Evolutionary conservation across 1,140 invertebrate species (phyloP), one percentile per base, ranked within the genome.

Genomic region (Nylanderia fulva): DNA sequence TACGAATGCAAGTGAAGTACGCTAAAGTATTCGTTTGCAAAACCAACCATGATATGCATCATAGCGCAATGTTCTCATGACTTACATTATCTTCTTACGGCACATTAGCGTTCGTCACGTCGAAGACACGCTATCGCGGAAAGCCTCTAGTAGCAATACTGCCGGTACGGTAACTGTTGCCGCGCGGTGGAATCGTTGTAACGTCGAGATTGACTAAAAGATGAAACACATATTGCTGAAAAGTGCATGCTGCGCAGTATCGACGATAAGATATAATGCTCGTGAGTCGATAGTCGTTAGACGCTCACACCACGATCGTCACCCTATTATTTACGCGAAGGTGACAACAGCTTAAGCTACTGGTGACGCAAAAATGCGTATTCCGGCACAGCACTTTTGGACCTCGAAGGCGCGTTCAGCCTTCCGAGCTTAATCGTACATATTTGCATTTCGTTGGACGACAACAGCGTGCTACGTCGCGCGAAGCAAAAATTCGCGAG

Each of bases 121-220:
- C 48, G 33, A 68, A 29, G 56, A 72, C 9, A 33, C 69, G 52
- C 15, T 79, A 39, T 68, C 11, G 42, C 29, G 52, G 11, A 42
- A 58, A 42, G 33, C 29, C 39, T 42, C 13, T 33, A 45, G 27
- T 24, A 68, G 56, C 13, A 18, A 29, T 27, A 69, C 27, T 56
- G 15, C 24, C 52, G 36, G 21, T 69, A 69, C 18, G 11, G 21
- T 45, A 54, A 79, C 21, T 69, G 63, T 48, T 52, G 4, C 24
- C 39, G 42, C 21, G 21, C 29, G 48, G 77, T 80, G 64, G 77
- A 71, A 80, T 71, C 76, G 76, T 71, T 71, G 77, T 80, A 80
- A 80, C 64, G 64, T 80, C 48, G 52, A 56, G 24, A 69, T 56
- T 80, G 52, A 54, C 36, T 71, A 29, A 42, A n/a, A 69, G 39